Evolutionary conservation across 2,888 invertebrate species (phyloP), one percentile per base, ranked within the genome.

Genomic region (Tricholauxania praeusta): DNA sequence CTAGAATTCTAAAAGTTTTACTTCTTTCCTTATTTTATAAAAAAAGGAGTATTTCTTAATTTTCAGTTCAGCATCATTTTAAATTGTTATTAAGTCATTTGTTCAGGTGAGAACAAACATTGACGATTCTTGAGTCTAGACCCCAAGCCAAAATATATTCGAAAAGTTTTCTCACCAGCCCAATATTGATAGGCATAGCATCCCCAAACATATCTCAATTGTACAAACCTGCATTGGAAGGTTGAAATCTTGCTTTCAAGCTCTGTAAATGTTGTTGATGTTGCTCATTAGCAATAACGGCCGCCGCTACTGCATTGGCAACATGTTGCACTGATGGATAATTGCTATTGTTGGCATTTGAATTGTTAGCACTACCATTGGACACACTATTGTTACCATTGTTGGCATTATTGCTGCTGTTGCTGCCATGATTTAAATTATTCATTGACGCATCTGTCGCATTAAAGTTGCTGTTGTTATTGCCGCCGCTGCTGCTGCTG

Each of bases 221-320:
- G 51, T n/a, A 79, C 79, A 71, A 79, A 84, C 84, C 85, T 83
- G 83, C 80, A 75, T 77, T 82, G 47, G 81, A 72, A 74, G 83
- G 79, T 67, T 82, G 84, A 76, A 81, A 83, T 28, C 83, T 79
- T 8, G 82, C 80, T 65, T 84, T 84, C 51, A 84, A 78, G 72
- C 76, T 84, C 72, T 81, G 81, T 72, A 84, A 76, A 76, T 84
- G 82, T 59, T 79, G 82, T 55, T 84, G 84, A 78, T 83, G 75
- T 15, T 76, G 82, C 72, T 83, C 84, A 47, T 77, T 84, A 78
- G 82, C 84, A 68, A 83, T 82, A 7, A 82, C 81, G 3, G 82
- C 84, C 4, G 85, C 85, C 22, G 85, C 85, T 15, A 82, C 82
- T 5, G 81, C 83, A 75, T 81, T 83, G 75, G 84, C 85, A 74